Percentiles rank a stretch among this genome's conserved stretches.
Conservation (phyloP, 2,113 vertebrate genomes). For the Nyctereutes procyonoides region DNA sequence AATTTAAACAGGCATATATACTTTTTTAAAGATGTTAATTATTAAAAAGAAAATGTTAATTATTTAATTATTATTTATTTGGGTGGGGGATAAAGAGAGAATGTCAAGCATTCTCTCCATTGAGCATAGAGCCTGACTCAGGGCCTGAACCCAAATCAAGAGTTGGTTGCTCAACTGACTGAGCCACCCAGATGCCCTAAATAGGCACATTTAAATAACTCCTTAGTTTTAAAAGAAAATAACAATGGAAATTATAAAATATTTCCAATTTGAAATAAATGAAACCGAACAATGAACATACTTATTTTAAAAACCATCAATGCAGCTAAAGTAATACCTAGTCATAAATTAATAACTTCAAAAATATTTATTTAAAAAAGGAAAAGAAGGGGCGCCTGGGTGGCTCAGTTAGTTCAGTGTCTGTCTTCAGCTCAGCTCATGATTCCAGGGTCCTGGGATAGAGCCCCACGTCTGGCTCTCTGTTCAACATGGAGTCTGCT, state of each 20-base stretch:
- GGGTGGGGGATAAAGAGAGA: background rate
- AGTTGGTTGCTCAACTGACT: background rate
- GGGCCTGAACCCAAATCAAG: background rate
- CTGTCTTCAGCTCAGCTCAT: background rate
- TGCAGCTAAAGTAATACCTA: background rate
- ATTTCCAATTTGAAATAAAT: background rate
- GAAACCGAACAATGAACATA: background rate
- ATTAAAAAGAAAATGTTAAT: background rate
- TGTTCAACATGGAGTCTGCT: background rate
- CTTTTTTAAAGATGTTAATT: background rate
- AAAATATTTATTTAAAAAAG: background rate
- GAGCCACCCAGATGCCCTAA: background rate
- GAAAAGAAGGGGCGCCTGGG: background rate
- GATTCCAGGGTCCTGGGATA: background rate
- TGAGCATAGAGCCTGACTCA: background rate
- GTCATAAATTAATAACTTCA: background rate
- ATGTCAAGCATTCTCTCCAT: background rate
- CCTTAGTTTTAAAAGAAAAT: background rate
- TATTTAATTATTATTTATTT: background rate
- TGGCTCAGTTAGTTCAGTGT: background rate
- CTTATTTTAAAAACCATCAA: background rate
- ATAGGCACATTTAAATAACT: background rate
- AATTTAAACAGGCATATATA: background rate
- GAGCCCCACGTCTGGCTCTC: background rate
- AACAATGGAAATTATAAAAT: background rate